Evolutionary conservation across 2,113 vertebrate species (phyloP), one percentile per base, ranked within the genome.

Genomic region (Rhineura floridana): DNA sequence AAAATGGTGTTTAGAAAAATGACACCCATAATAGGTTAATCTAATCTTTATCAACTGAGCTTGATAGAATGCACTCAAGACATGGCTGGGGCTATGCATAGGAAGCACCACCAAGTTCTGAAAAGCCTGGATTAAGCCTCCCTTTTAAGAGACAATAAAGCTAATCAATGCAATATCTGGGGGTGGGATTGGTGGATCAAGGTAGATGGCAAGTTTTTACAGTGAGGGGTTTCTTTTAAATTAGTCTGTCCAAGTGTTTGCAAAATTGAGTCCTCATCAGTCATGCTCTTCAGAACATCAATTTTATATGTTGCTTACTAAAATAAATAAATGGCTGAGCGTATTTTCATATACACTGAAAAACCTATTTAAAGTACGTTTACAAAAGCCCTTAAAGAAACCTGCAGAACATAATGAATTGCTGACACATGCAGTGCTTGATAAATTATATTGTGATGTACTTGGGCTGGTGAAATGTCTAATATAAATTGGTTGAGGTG

Each of bases 41-140:
- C 90, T 92, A 87, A 91, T 92, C 87, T 91, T 89, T 87, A 93
- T 93, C 93, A 93, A 70, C 92, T 82, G 30, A 90, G 87, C 63
- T 91, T 85, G 89, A 91, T 91, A 87, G 90, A 89, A 42, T 65
- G 89, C 87, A 93, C 92, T 72, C 72, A 80, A 39, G 46, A 91
- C 88, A 81, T 70, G 93, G 67, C 1, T 87, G 92, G 75, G 85
- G 90, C 87, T 81, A 88, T 62, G 85, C 67, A 81, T 86, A 55
- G 48, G 30, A 50, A 93, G 75, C 85, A 65, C 85, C 89, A 46
- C 84, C 76, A 89, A 76, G 87, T 36, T 89, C 52, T 62, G 89
- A 91, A 84, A 93, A 91, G 87, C 92, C 83, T 91, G 63, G 12
- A 86, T 91, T 91, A 92, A 94, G 93, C 88, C 88, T 85, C 48